Percentiles rank a stretch among this genome's conserved stretches.
Conservation (phyloP, 2,888 invertebrate genomes). For the Cephalotes varians region DNA sequence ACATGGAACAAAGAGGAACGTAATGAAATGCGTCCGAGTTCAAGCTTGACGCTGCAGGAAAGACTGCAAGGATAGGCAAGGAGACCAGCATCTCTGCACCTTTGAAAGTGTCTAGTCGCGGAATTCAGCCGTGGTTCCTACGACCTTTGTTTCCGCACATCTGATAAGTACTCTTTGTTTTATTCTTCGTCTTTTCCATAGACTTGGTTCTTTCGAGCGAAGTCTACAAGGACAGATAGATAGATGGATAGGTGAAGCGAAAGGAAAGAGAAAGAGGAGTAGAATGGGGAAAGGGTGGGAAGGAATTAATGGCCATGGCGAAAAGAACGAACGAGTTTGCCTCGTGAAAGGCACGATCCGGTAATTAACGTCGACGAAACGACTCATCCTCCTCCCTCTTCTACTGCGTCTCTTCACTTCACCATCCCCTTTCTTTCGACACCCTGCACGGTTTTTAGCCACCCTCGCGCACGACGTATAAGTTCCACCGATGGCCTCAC, state of each 20-base stretch:
- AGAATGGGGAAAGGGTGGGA: slow-evolving; percentile 27
- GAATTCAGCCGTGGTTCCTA: slow-evolving; percentile 75
- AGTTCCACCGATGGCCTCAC: slow-evolving; percentile 62
- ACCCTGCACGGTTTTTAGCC: slow-evolving; percentile 37
- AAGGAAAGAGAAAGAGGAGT: slow-evolving; percentile 14
- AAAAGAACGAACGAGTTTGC: slow-evolving; percentile 72
- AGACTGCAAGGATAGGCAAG: slow-evolving; percentile 66
- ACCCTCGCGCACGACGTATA: slow-evolving; percentile 54
- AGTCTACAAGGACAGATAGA: slow-evolving; percentile 41
- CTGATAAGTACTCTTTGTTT: slow-evolving; percentile 74
- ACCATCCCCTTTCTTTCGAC: slow-evolving; percentile 49
- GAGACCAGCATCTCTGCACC: slow-evolving; percentile 72
- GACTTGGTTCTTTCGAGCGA: slow-evolving; percentile 24
- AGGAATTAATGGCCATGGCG: slow-evolving; percentile 72
- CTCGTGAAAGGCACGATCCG: slow-evolving; percentile 70
- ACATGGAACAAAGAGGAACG: slow-evolving; percentile 77
- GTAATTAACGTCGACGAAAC: slow-evolving; percentile 72
- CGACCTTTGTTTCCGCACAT: slow-evolving; percentile 79
- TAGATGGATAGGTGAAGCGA: slow-evolving; percentile 21
- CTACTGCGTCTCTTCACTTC: slow-evolving; percentile 7
- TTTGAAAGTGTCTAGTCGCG: slow-evolving; percentile 72
- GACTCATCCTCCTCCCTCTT: slow-evolving; percentile 32
- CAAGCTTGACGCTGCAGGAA: slow-evolving; percentile 58
- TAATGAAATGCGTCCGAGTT: slow-evolving; percentile 80
- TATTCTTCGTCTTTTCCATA: slow-evolving; percentile 27